Conservation (phyloP, 2,888 invertebrate genomes). For the Drosophila kanekoi region DNA sequence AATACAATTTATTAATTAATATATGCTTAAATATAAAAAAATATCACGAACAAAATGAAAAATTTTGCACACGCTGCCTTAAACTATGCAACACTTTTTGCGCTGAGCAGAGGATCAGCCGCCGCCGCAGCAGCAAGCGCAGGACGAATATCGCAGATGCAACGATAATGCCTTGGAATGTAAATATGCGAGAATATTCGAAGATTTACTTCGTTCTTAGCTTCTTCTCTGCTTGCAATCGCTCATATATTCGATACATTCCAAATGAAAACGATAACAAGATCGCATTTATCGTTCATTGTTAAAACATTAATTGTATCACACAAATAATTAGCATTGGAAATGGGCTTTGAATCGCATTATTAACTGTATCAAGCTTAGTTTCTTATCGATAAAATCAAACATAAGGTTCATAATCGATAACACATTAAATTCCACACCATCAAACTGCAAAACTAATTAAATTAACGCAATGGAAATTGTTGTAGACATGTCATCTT, state of each 20-base stretch:
- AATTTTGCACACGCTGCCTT: conserved; percentile 31
- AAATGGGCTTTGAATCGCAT: too few species aligned
- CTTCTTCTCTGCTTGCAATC: conserved; percentile 31
- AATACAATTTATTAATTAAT: conserved; percentile 23
- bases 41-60: conserved; percentile 36
- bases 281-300: conserved; percentile 8
- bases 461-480: too few species aligned
- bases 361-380: too few species aligned
- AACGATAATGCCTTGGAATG: conserved; percentile 93
- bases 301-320: too few species aligned
- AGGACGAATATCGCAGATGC: conserved; percentile 92
- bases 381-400: too few species aligned
- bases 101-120: conserved; percentile 50
- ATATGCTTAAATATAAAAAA: conserved; percentile 40
- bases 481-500: too few species aligned
- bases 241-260: conserved; percentile 19
- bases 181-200: conserved; percentile 84
- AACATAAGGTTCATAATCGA: too few species aligned
- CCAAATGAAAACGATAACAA: neutral
- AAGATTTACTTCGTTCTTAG: conserved; percentile 11
- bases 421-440: too few species aligned
- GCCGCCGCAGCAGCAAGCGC: conserved; percentile 57
- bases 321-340: too few species aligned
- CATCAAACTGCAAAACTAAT: too few species aligned
- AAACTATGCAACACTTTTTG: conserved; percentile 45